These are phyloP conservation scores for Alectura lathami DNA, from an alignment of 2,113 vertebrate genomes.

Conservation along the genomic window DNA sequence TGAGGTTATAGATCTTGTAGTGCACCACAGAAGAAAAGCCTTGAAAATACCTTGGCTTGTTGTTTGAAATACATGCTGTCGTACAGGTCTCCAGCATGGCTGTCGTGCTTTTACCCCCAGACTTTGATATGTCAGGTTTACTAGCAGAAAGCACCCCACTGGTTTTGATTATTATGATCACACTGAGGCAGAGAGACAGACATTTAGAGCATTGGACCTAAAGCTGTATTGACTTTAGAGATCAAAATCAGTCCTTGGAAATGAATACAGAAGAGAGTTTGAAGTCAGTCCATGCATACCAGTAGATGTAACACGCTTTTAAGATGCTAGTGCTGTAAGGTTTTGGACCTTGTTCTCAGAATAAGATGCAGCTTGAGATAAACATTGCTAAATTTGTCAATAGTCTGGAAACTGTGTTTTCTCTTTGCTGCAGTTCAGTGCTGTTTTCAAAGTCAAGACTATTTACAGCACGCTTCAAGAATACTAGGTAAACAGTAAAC, in stretches of 20 bases:
- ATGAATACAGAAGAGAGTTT: neutral
- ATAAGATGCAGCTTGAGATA: neutral
- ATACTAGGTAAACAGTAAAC: neutral
- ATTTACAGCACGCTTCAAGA: neutral
- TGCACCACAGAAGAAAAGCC: neutral
- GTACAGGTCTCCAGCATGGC: neutral
- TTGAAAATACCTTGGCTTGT: neutral
- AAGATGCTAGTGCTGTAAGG: neutral
- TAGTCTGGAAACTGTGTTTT: neutral
- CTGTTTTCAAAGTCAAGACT: neutral
- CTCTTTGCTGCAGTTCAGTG: neutral
- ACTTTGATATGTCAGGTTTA: neutral
- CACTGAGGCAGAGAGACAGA: neutral
- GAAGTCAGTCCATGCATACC: neutral
- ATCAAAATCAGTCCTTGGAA: constrained; percentile 6
- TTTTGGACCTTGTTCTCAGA: neutral
- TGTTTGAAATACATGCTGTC: neutral
- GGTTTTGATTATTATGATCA: neutral
- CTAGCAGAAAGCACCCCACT: neutral
- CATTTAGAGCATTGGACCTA: neutral
- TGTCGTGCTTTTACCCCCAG: neutral
- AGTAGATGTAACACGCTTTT: neutral
- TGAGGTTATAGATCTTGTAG: neutral
- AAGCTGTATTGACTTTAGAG: neutral
- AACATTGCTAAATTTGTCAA: neutral